Percentiles rank a stretch among this genome's conserved stretches.
These are phyloP conservation scores for Diadromus collaris DNA, from an alignment of 2,888 invertebrate genomes.

Conservation along the genomic window DNA sequence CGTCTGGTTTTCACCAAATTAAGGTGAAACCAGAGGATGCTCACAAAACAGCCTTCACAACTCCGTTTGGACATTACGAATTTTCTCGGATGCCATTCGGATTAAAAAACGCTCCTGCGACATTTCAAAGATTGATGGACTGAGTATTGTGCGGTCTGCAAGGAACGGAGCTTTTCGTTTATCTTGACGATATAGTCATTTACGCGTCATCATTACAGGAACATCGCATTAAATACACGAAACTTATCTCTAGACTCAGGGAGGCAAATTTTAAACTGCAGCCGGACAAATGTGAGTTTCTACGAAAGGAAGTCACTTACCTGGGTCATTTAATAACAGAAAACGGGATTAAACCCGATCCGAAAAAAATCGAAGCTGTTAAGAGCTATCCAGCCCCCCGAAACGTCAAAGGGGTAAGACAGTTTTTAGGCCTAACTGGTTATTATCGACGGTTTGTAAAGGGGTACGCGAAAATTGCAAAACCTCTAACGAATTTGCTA, in stretches of 20 bases:
- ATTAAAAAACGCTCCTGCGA: conserved; percentile 67
- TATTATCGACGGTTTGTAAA: not conserved
- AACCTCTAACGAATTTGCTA: not conserved
- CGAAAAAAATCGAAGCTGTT: not conserved
- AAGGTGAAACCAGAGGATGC: too few species aligned
- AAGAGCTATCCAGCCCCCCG: not conserved
- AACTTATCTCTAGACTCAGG: not conserved
- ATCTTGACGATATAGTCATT: conserved; percentile 7
- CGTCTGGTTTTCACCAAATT: too few species aligned
- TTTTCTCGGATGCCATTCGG: too few species aligned
- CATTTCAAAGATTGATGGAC: conserved; percentile 57
- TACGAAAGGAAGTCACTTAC: conserved; percentile 29
- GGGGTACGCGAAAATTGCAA: not conserved
- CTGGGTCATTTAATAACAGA: not conserved
- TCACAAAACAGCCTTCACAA: too few species aligned
- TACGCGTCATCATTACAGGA: not conserved
- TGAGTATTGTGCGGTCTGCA: not conserved
- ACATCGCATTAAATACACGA: not conserved
- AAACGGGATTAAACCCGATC: not conserved
- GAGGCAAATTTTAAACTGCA: not conserved
- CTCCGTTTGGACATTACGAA: too few species aligned
- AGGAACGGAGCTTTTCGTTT: not conserved
- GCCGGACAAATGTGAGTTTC: conserved; percentile 25
- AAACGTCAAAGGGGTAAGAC: not conserved
- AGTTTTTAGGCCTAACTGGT: not conserved